Percentiles rank a stretch among this genome's conserved stretches.
Conservation (phyloP, 2,888 invertebrate species). For the Campoplex capitator region DNA sequence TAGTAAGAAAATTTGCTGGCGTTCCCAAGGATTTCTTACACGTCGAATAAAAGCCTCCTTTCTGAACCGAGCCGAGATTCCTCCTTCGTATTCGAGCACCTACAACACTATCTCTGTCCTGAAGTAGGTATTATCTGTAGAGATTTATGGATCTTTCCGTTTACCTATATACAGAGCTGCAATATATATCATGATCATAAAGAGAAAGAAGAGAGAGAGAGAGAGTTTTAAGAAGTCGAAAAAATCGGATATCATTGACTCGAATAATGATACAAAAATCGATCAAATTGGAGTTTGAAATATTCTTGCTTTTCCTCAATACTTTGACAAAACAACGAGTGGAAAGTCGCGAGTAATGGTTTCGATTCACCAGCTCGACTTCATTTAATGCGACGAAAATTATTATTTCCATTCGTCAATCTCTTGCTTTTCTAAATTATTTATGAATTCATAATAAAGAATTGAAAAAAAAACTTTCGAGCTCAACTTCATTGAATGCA, state of each 20-base stretch:
- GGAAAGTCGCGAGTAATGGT: too few relatives aligned
- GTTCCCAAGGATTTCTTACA: background rate
- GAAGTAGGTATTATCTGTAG: background rate
- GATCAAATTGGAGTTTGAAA: background rate
- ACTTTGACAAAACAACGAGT: too few relatives aligned
- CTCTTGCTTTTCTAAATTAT: too few relatives aligned
- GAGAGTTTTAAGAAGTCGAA: background rate
- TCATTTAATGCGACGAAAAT: background rate
- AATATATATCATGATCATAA: background rate
- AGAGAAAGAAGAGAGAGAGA: background rate
- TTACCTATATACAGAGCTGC: background rate
- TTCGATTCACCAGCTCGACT: too few relatives aligned
- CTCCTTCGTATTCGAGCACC: background rate
- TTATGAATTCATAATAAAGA: too few relatives aligned
- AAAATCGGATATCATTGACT: background rate
- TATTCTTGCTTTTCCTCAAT: too few relatives aligned
- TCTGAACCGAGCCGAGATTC: background rate
- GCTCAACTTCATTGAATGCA: background rate
- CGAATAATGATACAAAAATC: background rate
- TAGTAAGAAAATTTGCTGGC: background rate
- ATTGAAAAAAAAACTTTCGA: too few relatives aligned
- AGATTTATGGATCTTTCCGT: background rate
- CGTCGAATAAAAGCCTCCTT: conserved; percentile 13
- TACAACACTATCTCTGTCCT: background rate
- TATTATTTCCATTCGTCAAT: background rate